Evolutionary conservation across 1,140 invertebrate genomes (phyloP).

Genomic region (Macrobrachium nipponense): DNA sequence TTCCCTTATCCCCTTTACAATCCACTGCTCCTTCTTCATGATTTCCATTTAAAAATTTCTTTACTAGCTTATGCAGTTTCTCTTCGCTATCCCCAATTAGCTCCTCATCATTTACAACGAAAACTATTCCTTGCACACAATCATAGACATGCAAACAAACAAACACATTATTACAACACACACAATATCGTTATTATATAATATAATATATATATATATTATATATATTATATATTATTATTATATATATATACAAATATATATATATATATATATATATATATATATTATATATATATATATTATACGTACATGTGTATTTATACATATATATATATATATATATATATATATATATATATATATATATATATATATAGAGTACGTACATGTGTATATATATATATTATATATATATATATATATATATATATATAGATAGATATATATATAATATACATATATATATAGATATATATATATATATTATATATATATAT

Average conservation of each 20-base stretch:
- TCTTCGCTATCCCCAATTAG: no score
- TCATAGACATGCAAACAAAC: no score
- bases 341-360: conserved; percentile 23
- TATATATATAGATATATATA: conserved; percentile 13
- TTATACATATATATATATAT: conserved; percentile 16
- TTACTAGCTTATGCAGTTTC: no score
- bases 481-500: conserved; percentile 8
- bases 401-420: background rate
- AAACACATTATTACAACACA: no score
- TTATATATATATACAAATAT: conserved; percentile 16
- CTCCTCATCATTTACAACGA: no score
- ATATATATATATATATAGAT: conserved; percentile 35
- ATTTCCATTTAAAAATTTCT: no score
- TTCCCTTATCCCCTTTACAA: no score
- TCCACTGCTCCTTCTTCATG: no score
- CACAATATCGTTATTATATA: no score
- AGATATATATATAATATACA: background rate
- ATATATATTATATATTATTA: no score
- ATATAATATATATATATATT: conserved; percentile 15
- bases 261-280: conserved; percentile 7
- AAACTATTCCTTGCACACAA: no score
- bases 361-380: conserved; percentile 6
- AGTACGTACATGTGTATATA: background rate
- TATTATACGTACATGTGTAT: no score
- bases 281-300: background rate